Evolutionary conservation across 2,888 invertebrate genomes (phyloP), one percentile per base, ranked within the genome.

Genomic region (Thera britannica): DNA sequence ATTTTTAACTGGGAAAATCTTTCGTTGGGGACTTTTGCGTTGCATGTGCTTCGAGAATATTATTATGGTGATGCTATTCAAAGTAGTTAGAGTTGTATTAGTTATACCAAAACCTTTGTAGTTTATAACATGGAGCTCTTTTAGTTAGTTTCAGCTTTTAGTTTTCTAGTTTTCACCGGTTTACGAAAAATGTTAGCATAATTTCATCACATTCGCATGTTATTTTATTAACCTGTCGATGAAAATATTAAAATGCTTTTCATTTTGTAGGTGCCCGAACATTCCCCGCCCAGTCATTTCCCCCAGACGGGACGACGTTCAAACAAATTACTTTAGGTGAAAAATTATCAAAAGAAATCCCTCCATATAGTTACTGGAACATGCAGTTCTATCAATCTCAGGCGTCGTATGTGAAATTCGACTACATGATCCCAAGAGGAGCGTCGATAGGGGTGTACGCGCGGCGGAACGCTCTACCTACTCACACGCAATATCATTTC

Each of bases 351-450:
- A 97, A 97, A 92, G 97, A 97, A 93, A 97, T 99, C 85, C 97
- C 97, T 83, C 97, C 98, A 74, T 98, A 98, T 93, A 97, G 98
- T 86, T 98, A 98, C 90, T 98, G 98, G 98, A 98, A 98, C 91
- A 97, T 98, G 96, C 98, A 98, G 92, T 98, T 99, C 92, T 98
- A 97, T 92, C 98, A 98, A 90, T 97, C 97, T 71, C 97, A 98
- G 91, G 97, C 98, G 64, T 97, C 98, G 58, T 98, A 98, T 91
- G 97, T 99, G 62, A 97, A 97, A 86, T 98, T 99, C 88, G 98
- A 99, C 91, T 98, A 99, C 90, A 97, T 97, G 90, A 98, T 98
- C 84, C 97, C 98, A 1, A 94, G 98, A 73, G 98, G 98, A 61
- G 97, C 98, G 55, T 98, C 97, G 77, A 97, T 99, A 87, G 99